These are phyloP conservation scores for Mantis religiosa DNA, from an alignment of 2,888 invertebrate genomes.

Conservation along the genomic window DNA sequence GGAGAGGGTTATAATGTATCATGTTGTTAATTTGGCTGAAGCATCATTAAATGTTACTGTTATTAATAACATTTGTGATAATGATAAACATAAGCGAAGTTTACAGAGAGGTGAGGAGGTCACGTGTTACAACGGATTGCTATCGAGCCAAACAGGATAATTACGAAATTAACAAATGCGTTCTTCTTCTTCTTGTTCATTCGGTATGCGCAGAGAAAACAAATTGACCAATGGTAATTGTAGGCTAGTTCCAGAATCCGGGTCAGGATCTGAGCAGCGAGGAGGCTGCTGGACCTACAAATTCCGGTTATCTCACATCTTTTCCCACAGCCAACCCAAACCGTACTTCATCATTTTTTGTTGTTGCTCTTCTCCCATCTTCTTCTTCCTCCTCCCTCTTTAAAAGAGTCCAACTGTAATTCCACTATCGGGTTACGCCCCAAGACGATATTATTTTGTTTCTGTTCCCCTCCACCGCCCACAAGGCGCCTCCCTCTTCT, in stretches of 20 bases:
- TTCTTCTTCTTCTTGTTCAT: neutral
- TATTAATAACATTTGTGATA: neutral
- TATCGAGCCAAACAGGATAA: neutral
- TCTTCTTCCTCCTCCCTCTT: neutral
- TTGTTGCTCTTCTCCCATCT: neutral
- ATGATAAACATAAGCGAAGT: neutral
- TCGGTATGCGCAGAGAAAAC: neutral
- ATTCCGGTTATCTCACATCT: slow-evolving; percentile 7
- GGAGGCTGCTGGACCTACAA: neutral
- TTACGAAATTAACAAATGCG: neutral
- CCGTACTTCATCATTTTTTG: slow-evolving; percentile 8
- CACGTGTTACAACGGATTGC: neutral
- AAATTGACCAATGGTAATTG: neutral
- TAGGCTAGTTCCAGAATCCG: neutral
- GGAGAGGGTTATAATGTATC: neutral
- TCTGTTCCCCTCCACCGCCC: slow-evolving; percentile 9
- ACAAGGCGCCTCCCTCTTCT: neutral
- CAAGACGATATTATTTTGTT: slow-evolving; percentile 14
- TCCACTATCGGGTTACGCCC: slow-evolving; percentile 6
- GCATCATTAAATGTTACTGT: neutral
- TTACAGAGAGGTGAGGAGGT: neutral
- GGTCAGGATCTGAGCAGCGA: neutral
- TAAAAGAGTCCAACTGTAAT: slow-evolving; percentile 6
- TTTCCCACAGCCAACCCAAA: slow-evolving; percentile 10
- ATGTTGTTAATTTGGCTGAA: neutral